Evolutionary conservation across 1,140 invertebrate genomes (phyloP), one percentile per base, ranked within the genome.

Genomic region (Temnothorax longispinosus): DNA sequence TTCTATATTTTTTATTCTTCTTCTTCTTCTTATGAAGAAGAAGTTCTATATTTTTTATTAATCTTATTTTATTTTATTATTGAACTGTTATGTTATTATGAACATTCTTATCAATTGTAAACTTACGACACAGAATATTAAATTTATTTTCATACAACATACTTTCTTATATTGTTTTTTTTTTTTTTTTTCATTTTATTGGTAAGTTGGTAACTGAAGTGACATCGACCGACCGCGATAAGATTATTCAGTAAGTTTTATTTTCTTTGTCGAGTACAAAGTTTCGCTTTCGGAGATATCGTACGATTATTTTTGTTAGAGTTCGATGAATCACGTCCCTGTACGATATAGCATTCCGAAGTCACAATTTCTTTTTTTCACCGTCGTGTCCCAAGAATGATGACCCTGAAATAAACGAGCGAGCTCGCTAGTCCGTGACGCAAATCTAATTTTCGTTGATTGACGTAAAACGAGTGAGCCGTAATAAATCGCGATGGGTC

Each of bases 391-490:
- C 41, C 76, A 50, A 41, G 64, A 81, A 35, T 56, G 52, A 71
- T 71, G 65, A 56, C 65, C 50, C 78, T 71, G 78, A 81, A 60
- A 81, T 54, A 21, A 69, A 65, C 38, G 32, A 54, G 47, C 62
- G 8, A 27, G 62, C 47, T 8, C 15, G 44, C 47, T n/a, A 10
- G 64, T 5, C 32, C 65, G 52, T 81, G 78, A 81, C 78, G 65
- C 47, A 85, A 77, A 89, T 89, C 69, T 82, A 89, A 89, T 89
- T 89, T 89, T 89, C 87, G 87, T 76, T 77, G 84, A 89, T 89
- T 77, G 87, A 67, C 71, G 80, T 71, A 87, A 89, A 89, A 56
- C 69, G 50, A 52, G 52, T 52, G 35, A 52, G 75, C 67, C 56
- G 82, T 84, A 76, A 89, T 88, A 81, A 77, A 74, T 81, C 82